Percentiles rank a stretch among this genome's conserved stretches.
These are phyloP conservation scores for Philopedon plagiatum DNA, from an alignment of 2,888 invertebrate genomes.

Conservation along the genomic window DNA sequence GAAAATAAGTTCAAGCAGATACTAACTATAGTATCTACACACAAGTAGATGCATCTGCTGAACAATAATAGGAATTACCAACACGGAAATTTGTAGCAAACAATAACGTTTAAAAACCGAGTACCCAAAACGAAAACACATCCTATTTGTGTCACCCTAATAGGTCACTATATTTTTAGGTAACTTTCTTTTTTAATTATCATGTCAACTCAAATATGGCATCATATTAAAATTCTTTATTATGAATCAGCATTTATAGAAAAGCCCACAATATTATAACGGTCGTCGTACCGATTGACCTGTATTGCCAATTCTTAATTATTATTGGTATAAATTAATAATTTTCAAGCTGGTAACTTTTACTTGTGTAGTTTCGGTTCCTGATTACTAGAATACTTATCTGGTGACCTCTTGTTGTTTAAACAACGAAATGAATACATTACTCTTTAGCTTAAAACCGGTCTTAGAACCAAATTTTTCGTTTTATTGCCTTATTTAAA, in stretches of 20 bases:
- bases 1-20: no score
- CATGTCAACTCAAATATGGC: conserved; percentile 28
- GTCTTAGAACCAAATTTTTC: no score
- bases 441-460: no score
- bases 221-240: conserved; percentile 24
- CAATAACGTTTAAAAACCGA: background rate
- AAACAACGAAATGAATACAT: no score
- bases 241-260: conserved; percentile 35
- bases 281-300: conserved; percentile 23
- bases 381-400: background rate
- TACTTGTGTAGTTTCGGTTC: background rate
- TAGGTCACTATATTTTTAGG: conserved; percentile 4
- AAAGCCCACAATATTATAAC: conserved; percentile 22
- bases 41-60: no score
- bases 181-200: conserved; percentile 40
- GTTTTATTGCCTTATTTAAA: no score
- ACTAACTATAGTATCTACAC: no score
- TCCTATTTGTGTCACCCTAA: conserved; percentile 4
- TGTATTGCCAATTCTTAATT: conserved; percentile 12
- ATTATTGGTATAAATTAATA: conserved; percentile 1
- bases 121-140: background rate
- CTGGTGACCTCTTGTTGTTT: no score
- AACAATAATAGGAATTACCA: no score
- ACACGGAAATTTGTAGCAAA: no score
- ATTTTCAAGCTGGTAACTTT: background rate